These are phyloP conservation scores for Diaphora mendica DNA, from an alignment of 2,888 invertebrate genomes.

Conservation along the genomic window DNA sequence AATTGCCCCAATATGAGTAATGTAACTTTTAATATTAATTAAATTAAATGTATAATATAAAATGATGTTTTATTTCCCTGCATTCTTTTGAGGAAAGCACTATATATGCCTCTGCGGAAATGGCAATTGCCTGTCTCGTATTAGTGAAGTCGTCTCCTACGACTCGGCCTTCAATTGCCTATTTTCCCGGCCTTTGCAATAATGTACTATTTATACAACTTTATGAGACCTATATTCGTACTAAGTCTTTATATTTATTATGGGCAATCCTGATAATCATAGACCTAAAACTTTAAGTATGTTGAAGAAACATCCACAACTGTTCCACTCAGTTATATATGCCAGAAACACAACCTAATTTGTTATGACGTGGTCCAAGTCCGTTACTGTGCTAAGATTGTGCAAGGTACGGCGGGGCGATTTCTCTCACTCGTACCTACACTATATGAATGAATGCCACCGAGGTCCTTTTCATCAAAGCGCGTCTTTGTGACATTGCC, in stretches of 20 bases:
- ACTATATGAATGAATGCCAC: constrained; percentile 77
- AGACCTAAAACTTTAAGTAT: background rate
- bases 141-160: too few species aligned
- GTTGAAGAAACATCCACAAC: background rate
- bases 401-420: constrained; percentile 55
- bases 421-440: constrained; percentile 65
- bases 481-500: constrained; percentile 62
- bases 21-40: too few species aligned
- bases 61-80: too few species aligned
- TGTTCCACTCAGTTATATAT: too few species aligned
- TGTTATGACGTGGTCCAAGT: constrained; percentile 20
- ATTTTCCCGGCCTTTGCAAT: too few species aligned
- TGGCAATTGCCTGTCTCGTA: too few species aligned
- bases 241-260: background rate
- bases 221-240: background rate
- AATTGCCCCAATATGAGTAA: too few species aligned
- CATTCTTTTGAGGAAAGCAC: too few species aligned
- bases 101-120: too few species aligned
- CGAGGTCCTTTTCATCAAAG: constrained; percentile 78
- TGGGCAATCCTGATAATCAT: background rate
- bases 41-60: too few species aligned
- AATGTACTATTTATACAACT: too few species aligned
- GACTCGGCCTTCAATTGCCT: too few species aligned
- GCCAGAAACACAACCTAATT: background rate
- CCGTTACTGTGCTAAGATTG: constrained; percentile 62